Base-by-base conservation (phyloP, 2,888 invertebrate species). In the Pycnomerus fuliginosus region DNA sequence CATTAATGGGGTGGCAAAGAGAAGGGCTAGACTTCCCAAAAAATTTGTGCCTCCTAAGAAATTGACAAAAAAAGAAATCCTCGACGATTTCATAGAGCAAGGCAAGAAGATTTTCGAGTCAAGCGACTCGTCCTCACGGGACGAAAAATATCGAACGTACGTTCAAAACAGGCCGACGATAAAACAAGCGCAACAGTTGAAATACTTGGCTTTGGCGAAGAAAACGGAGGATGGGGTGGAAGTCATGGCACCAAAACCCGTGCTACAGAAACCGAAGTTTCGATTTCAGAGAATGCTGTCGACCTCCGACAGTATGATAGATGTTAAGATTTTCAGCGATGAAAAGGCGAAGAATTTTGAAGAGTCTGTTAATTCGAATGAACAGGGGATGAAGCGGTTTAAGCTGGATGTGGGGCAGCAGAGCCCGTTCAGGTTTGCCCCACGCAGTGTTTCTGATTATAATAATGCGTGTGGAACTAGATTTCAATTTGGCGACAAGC, bases 81-180 rank as follows among this genome's bases (percentile, higher is more conserved):
- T 52, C 16, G 47, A 58, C 14, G 64, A 62, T n/a, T 68, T 62
- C 33, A 44, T 41, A 7, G 60, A 64, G 34, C 65, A 69, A 46
- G 62, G 64, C 23, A 51, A 55, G 34, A 56, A 50, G 37, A 32
- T 67, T 20, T 48, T 65, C 13, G 59, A 65, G 16, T 45, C 35
- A 2, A 37, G 52, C n/a, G 17, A 32, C 5, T 35, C 39, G 3
- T 29, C 45, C 3, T 42, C 55, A 1, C 48, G 59, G 29, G 52
- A 53, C 22, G 44, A 54, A 0, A 61, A 58, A 50, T 61, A 64
- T 39, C 33, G 64, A 28, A 48, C 60, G 16, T 55, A 58, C 17
- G 34, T 61, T 11, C 39, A 62, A 28, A 69, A 64, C 15, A 53
- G 67, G 14, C 70, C 70, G 1, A 56, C 59, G 3, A 56, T 67